Evolutionary conservation across 2,113 vertebrate genomes (phyloP).

Genomic region (Sebastes schlegelii): DNA sequence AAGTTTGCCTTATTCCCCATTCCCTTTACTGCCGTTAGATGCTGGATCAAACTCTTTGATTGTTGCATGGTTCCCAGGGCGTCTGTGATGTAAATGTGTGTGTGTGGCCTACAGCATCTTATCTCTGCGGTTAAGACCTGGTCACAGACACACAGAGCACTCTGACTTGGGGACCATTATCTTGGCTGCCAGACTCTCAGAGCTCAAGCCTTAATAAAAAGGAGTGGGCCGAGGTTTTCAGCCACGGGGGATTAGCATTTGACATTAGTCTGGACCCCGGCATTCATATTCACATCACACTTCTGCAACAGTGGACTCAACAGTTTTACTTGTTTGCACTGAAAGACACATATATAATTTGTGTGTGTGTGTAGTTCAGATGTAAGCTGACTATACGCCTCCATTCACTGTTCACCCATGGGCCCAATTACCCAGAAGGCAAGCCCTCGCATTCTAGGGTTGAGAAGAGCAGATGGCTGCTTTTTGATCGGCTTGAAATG

Average conservation of each 20-base stretch:
- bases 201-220: slow-evolving; percentile 70
- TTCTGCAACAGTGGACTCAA: slow-evolving; percentile 41
- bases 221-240: slow-evolving; percentile 62
- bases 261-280: slow-evolving; percentile 68
- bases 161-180: slow-evolving; percentile 76
- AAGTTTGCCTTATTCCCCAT: slow-evolving; percentile 48
- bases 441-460: slow-evolving; percentile 45
- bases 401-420: slow-evolving; percentile 54
- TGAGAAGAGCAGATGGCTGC: slow-evolving; percentile 66
- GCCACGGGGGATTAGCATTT: slow-evolving; percentile 79
- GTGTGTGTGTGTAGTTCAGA: slow-evolving; percentile 44
- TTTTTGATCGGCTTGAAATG: slow-evolving; percentile 49
- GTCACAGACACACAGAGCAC: slow-evolving; percentile 59
- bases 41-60: slow-evolving; percentile 73
- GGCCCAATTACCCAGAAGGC: slow-evolving; percentile 69
- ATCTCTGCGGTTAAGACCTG: slow-evolving; percentile 77
- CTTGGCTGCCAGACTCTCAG: slow-evolving; percentile 79
- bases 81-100: slow-evolving; percentile 72
- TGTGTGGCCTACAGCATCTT: slow-evolving; percentile 68
- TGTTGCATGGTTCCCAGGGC: slow-evolving; percentile 62
- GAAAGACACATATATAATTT: slow-evolving; percentile 59
- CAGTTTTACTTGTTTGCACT: slow-evolving; percentile 54
- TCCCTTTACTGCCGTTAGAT: slow-evolving; percentile 31
- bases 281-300: slow-evolving; percentile 65
- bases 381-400: slow-evolving; percentile 47